Evolutionary conservation across 2,797 vertebrate genomes (phyloP).

Genomic region (Gymnopithys bicolor): DNA sequence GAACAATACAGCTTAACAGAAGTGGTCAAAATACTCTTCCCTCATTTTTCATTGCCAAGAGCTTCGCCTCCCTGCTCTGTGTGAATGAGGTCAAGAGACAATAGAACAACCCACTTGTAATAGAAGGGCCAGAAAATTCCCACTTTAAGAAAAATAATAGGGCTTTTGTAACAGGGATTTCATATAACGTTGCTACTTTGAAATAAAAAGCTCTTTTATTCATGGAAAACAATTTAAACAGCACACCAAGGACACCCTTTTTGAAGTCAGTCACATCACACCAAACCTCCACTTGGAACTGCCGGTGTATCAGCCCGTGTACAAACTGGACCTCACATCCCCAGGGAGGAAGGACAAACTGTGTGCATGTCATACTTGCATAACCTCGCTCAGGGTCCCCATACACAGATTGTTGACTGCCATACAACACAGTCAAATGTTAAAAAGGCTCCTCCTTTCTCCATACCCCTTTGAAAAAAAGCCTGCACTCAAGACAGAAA

Average conservation of each 20-base stretch:
- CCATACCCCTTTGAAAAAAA: background rate
- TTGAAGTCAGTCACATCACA: background rate
- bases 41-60: background rate
- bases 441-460: background rate
- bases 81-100: background rate
- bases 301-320: fast-evolving
- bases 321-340: background rate
- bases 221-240: background rate
- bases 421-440: background rate
- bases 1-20: background rate
- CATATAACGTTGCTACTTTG: background rate
- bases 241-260: background rate
- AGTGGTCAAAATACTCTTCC: background rate
- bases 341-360: background rate
- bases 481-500: background rate
- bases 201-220: background rate
- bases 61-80: background rate
- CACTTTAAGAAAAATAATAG: background rate
- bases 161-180: background rate
- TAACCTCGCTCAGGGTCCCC: background rate
- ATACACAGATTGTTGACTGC: background rate
- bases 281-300: background rate
- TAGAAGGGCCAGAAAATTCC: background rate
- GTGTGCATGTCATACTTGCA: fast-evolving
- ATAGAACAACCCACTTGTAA: background rate